phyloP scores from a whole-genome alignment of 2,888 invertebrate species.

The Suillia variegata region DNA sequence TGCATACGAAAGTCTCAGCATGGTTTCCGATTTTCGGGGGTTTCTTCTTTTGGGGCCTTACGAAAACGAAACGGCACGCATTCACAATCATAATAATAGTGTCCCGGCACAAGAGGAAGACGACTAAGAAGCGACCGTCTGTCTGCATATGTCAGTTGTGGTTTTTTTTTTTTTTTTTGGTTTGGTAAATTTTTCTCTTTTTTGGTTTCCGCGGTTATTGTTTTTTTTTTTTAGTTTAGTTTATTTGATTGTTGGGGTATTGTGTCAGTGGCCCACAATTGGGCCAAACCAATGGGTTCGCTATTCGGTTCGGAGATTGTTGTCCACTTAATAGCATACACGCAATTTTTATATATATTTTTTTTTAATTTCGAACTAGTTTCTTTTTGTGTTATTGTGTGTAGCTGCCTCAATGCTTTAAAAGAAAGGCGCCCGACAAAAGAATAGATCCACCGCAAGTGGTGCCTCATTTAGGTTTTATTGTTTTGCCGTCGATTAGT shows the following conservation, averaged over 20 bases:
- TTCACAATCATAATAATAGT: too few species aligned
- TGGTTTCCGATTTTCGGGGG: too few species aligned
- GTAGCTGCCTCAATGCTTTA: background rate
- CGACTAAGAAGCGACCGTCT: too few species aligned
- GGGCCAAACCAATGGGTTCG: background rate
- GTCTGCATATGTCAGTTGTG: too few species aligned
- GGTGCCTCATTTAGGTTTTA: background rate
- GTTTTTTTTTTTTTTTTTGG: too few species aligned
- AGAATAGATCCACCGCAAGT: background rate
- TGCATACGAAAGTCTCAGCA: too few species aligned
- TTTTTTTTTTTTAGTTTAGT: background rate
- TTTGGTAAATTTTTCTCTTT: background rate
- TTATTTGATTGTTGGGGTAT: background rate
- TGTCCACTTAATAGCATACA: background rate
- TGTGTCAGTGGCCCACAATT: background rate
- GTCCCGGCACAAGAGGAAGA: too few species aligned
- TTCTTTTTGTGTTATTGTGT: background rate
- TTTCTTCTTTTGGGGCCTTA: too few species aligned
- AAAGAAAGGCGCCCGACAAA: background rate
- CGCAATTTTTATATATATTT: background rate
- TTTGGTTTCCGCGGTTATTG: background rate
- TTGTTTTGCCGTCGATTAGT: conserved; percentile 1
- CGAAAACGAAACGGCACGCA: too few species aligned
- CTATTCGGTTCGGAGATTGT: background rate
- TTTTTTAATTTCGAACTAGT: background rate